Base-by-base conservation (phyloP, 2,888 invertebrate species). In the Hypercompe scribonia region DNA sequence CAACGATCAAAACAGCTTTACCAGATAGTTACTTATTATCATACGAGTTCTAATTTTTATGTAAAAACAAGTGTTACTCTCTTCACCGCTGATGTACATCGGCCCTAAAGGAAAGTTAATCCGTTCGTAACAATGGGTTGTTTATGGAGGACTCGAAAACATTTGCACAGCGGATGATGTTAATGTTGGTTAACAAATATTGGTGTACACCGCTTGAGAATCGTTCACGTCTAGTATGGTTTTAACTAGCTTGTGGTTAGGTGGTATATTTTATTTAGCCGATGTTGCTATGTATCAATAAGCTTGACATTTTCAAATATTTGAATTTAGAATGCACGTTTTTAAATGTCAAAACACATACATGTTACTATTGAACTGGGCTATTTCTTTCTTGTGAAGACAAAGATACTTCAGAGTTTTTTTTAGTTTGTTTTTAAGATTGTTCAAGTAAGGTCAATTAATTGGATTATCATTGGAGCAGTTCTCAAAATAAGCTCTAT, bases 161-260 rank as follows among this genome's bases (percentile, higher is more conserved):
- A 89, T 92, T 91, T 90, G 89, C 91, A 86, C 86, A 85, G 84
- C 78, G 83, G 87, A 90, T 90, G 89, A 84, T 88, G 90, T 89
- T 86, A 87, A 87, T 89, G 89, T 91, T 91, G 86, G 83, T 86
- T 84, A 42, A 83, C 86, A 91, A 92, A 92, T 90, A 90, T 90
- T 91, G 87, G 81, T 81, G 78, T 86, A 87, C 68, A 54, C 18
- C 88, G 89, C 91, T 89, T 89, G 89, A 86, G 85, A 84, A 87
- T 39, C 68, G 68, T 31, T 68, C 58, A 54, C 34, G 39, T 31
- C 39, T 61, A 36, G 39, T 34, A 54, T 11, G 58, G 39, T 31
- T 68, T 68, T 39, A 58, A 68, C 34, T 58, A 58, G 34, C 58
- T 68, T 39, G 58, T 68, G 28, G n/a, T 36, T 31, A 58, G 10